A percentile compares a stretch with the other conserved stretches of the same genome.
Conservation (phyloP, 1,140 invertebrate genomes). For the Bombyx mori region DNA sequence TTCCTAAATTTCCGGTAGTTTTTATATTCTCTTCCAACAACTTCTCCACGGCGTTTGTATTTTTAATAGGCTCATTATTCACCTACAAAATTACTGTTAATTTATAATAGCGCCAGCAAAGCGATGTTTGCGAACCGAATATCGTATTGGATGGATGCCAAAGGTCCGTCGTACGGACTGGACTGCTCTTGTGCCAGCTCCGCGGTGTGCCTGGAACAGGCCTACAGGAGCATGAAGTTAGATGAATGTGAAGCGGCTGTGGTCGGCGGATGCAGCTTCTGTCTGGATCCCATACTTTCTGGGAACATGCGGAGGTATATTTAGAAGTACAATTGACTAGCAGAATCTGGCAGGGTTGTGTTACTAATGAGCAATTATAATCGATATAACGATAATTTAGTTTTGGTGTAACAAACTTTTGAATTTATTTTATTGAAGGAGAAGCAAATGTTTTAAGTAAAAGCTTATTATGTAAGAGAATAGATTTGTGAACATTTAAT, state of each 20-base stretch:
- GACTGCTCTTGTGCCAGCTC: constrained; percentile 95
- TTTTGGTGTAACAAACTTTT: too few species aligned
- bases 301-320: constrained; percentile 4
- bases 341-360: too few species aligned
- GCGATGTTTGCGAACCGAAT: constrained; percentile 28
- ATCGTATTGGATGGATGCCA: constrained; percentile 26
- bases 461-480: too few species aligned
- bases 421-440: too few species aligned
- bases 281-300: neutral
- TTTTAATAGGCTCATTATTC: too few species aligned
- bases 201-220: constrained; percentile 87
- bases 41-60: too few species aligned
- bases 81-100: neutral
- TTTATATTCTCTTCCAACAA: too few species aligned
- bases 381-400: too few species aligned
- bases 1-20: too few species aligned
- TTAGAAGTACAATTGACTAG: neutral
- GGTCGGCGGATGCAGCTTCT: constrained; percentile 60
- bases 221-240: constrained; percentile 80
- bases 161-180: constrained; percentile 49
- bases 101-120: constrained; percentile 14
- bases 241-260: constrained; percentile 88
- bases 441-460: too few species aligned
- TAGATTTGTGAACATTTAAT: too few species aligned
- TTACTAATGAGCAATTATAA: too few species aligned